A percentile compares a stretch with the other conserved stretches of the same genome.
Conservation (phyloP, 2,113 vertebrate species). For the Neoarius graeffei region DNA sequence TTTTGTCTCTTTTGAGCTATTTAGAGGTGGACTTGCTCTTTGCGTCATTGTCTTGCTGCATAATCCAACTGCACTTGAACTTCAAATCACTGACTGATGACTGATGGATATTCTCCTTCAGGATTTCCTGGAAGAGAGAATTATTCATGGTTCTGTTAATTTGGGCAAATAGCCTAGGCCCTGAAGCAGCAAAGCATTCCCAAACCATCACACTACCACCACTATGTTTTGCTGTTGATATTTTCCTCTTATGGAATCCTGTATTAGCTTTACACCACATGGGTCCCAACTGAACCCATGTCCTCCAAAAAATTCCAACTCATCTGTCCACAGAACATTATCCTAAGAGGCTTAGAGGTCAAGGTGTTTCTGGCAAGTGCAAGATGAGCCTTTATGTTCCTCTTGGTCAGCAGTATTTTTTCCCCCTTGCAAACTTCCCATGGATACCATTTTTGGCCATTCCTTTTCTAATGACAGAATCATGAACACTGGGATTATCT, state of each 20-base stretch:
- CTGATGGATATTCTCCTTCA: background rate
- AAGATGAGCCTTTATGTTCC: background rate
- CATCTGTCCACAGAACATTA: background rate
- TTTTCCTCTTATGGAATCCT: background rate
- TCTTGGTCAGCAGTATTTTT: background rate
- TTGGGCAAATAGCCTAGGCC: background rate
- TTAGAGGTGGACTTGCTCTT: background rate
- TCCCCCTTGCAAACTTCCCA: background rate
- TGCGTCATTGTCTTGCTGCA: background rate
- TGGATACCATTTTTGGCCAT: background rate
- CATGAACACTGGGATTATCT: too few species aligned
- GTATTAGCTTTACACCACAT: background rate
- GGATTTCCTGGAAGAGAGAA: background rate
- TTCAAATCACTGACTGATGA: background rate
- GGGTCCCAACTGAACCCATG: too few species aligned
- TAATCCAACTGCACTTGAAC: background rate
- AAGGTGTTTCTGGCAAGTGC: background rate
- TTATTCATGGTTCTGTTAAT: background rate
- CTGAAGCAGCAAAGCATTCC: background rate
- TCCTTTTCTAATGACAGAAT: background rate
- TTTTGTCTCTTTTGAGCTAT: background rate
- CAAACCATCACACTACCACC: background rate
- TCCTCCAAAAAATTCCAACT: background rate
- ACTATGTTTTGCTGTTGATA: background rate
- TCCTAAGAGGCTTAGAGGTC: background rate